These are phyloP conservation scores for Drosophila gaucha DNA, from an alignment of 2,888 invertebrate species.

Conservation along the genomic window DNA sequence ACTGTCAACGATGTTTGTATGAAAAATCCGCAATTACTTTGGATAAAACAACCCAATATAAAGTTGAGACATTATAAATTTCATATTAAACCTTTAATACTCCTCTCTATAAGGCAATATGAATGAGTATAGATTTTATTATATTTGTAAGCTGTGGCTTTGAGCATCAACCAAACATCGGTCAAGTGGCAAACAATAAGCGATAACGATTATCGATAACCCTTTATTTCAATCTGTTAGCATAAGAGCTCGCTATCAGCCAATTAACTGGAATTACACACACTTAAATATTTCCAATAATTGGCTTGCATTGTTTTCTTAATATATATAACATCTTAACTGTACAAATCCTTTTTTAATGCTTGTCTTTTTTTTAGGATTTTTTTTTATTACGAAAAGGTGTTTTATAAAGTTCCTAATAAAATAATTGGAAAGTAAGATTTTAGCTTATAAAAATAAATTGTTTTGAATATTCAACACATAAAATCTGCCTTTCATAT, in stretches of 20 bases:
- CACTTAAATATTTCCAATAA: conserved; percentile 6
- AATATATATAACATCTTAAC: too few relatives aligned
- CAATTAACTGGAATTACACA: conserved; percentile 33
- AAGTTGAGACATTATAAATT: not conserved
- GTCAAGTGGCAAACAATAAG: conserved; percentile 22
- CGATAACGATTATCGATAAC: conserved; percentile 12
- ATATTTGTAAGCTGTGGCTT: not conserved
- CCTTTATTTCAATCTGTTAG: conserved; percentile 21
- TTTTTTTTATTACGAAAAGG: too few relatives aligned
- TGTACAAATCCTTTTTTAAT: too few relatives aligned
- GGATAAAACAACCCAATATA: not conserved
- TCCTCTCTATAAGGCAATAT: not conserved
- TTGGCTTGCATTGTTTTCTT: not conserved
- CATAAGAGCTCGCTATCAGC: conserved; percentile 33
- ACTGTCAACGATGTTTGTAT: too few relatives aligned
- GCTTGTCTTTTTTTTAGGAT: too few relatives aligned
- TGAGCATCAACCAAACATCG: too few relatives aligned
- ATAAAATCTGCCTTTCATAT: too few relatives aligned
- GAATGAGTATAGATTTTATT: too few relatives aligned
- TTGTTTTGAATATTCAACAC: too few relatives aligned
- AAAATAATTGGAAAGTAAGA: not conserved
- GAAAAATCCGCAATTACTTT: too few relatives aligned
- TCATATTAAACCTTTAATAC: not conserved
- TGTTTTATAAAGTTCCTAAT: too few relatives aligned
- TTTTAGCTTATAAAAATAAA: not conserved